Evolutionary conservation across 2,113 vertebrate genomes (phyloP).

Genomic region (Entosphenus tridentatus): DNA sequence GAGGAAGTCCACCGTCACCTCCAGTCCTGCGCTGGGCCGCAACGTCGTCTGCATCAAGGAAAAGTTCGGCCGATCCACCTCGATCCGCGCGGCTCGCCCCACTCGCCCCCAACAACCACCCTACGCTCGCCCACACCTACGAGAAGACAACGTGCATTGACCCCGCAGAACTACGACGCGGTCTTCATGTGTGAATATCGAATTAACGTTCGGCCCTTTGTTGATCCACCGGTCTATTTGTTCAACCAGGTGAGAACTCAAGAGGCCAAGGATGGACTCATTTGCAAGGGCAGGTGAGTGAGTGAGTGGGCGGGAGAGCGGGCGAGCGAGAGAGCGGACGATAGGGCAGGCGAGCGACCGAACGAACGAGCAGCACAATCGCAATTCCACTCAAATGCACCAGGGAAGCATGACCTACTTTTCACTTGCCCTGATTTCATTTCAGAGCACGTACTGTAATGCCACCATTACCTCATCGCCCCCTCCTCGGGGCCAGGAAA

Average conservation of each 20-base stretch:
- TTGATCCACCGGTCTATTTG: too few relatives aligned
- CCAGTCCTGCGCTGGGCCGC: slow-evolving; percentile 45
- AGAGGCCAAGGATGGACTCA: background rate
- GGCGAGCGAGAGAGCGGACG: background rate
- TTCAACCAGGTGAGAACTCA: background rate
- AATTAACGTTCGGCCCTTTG: too few relatives aligned
- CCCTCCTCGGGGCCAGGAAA: too few relatives aligned
- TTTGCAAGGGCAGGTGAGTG: background rate
- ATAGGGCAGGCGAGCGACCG: background rate
- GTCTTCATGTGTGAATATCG: too few relatives aligned
- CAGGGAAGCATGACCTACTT: too few relatives aligned
- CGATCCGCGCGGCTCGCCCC: too few relatives aligned
- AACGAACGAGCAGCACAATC: background rate
- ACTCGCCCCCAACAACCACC: too few relatives aligned
- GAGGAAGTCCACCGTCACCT: slow-evolving; percentile 89
- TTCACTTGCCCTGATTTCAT: too few relatives aligned
- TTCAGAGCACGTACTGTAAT: too few relatives aligned
- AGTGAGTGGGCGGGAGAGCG: background rate
- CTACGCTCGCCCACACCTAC: too few relatives aligned
- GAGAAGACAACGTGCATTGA: background rate
- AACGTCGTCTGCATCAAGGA: slow-evolving; percentile 21
- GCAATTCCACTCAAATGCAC: too few relatives aligned
- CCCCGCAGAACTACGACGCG: background rate
- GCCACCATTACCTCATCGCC: too few relatives aligned
- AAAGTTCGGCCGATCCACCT: background rate